Base-by-base conservation (phyloP, 2,888 invertebrate genomes). In the Drosophila flavopinicola region DNA sequence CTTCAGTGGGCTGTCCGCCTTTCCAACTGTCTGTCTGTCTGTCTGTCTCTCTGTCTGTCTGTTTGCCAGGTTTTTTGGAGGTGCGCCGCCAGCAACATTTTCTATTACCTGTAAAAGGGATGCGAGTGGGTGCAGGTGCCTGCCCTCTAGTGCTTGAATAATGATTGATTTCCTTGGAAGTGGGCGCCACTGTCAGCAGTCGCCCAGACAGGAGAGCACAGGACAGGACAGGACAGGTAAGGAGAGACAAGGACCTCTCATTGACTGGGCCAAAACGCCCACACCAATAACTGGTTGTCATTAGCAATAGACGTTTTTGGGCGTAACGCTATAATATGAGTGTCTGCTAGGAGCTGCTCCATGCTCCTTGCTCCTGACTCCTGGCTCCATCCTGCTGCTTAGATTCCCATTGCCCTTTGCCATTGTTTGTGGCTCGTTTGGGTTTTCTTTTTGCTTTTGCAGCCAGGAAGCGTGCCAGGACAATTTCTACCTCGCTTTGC, bases 101-200 rank as follows among this genome's bases (percentile, higher is more conserved):
- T 48, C 61, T 74, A 60, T 60, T 67, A 56, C 9, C 17, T 23
- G 7, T 9, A 27, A 41, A 20, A 9, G 38, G 15, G 10, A 7
- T 3, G 15, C 6, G 10, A 10, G 33, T 11, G 29, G 15, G n/a
- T 2, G 6, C 10, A 4, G 9, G 41, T 25, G 3, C 15, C 15
- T 13, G 20, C n/a, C 2, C 24, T 27, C 4, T 24, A n/a, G 59
- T 59, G 58, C 35, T 75, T 65, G 63, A 75, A 54, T 61, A 68
- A 78, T 83, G 86, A 83, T 85, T 83, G 79, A 83, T 78, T 65
- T 72, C 27, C 52, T 44, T 59, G 30, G 38, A 66, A 78, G 45
- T 80, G 78, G 66, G 70, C 44, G 66, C 53, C 33, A 70, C 56
- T 63, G 66, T 60, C 59, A 39, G 24, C 63, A 37, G 32, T 32